A percentile compares a stretch with the other conserved stretches of the same genome.
Conservation (phyloP, 2,888 invertebrate genomes). For the Hemaris fuciformis region DNA sequence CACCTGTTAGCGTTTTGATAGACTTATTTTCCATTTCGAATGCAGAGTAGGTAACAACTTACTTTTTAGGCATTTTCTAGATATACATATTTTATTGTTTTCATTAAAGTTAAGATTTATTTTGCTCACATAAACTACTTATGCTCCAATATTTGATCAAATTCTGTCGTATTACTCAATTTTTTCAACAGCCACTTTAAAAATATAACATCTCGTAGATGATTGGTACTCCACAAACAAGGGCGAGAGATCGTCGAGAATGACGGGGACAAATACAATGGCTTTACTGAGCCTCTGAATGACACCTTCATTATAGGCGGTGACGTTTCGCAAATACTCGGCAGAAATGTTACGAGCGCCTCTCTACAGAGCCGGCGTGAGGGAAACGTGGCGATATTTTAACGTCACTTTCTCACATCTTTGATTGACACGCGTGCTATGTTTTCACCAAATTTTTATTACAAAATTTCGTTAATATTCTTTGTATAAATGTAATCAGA, state of each 20-base stretch:
- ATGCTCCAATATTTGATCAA: background rate
- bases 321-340: constrained; percentile 65
- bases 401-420: too few relatives aligned
- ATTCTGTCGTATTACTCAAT: background rate
- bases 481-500: too few relatives aligned
- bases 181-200: background rate
- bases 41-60: too few relatives aligned
- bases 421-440: too few relatives aligned
- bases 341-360: constrained; percentile 47
- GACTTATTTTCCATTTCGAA: too few relatives aligned
- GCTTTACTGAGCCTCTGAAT: constrained; percentile 55
- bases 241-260: constrained; percentile 34
- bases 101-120: background rate
- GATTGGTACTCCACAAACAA: constrained; percentile 28
- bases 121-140: background rate
- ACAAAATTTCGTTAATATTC: too few relatives aligned
- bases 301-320: constrained; percentile 67
- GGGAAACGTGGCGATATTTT: background rate
- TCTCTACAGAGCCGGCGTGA: constrained; percentile 22
- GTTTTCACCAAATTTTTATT: background rate
- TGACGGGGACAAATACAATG: constrained; percentile 57
- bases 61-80: too few relatives aligned
- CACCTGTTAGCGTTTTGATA: too few relatives aligned
- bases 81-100: too few relatives aligned
- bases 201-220: constrained; percentile 9